Evolutionary conservation across 2,113 vertebrate species (phyloP).

Genomic region (Vulpes ferrilata): DNA sequence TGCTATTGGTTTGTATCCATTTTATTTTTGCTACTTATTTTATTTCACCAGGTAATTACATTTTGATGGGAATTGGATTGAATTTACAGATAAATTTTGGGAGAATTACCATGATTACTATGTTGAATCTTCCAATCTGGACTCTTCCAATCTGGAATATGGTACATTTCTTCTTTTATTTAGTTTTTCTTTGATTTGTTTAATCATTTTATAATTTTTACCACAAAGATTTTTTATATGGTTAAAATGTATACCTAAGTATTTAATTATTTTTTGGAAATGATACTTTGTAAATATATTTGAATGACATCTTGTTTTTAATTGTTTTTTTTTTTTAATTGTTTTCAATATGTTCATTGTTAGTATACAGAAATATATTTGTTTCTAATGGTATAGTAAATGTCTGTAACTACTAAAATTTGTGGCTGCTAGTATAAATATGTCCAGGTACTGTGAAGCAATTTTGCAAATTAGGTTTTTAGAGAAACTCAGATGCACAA

Average conservation of each 20-base stretch:
- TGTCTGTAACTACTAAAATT: background rate
- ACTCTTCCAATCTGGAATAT: background rate
- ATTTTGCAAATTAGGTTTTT: background rate
- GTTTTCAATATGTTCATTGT: background rate
- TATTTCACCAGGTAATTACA: background rate
- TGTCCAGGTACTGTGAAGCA: background rate
- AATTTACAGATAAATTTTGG: conserved; percentile 5
- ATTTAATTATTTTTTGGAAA: conserved; percentile 39
- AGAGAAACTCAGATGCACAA: background rate
- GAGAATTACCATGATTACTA: background rate
- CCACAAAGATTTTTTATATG: background rate
- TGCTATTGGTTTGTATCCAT: conserved; percentile 90
- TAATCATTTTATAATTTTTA: conserved; percentile 47
- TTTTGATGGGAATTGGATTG: background rate
- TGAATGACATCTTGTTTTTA: conserved; percentile 45
- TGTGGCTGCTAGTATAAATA: background rate
- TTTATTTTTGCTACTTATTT: background rate
- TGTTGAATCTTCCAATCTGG: background rate
- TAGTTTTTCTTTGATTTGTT: conserved; percentile 7
- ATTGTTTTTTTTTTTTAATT: conserved; percentile 31
- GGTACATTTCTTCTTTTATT: background rate
- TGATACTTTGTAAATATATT: background rate
- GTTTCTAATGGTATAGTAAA: background rate
- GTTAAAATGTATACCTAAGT: conserved; percentile 12
- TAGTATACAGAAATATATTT: conserved; percentile 25